A percentile compares a stretch with the other conserved stretches of the same genome.
These are phyloP conservation scores for Trachelus stipa DNA, from an alignment of 2,888 invertebrate genomes.

Conservation along the genomic window DNA sequence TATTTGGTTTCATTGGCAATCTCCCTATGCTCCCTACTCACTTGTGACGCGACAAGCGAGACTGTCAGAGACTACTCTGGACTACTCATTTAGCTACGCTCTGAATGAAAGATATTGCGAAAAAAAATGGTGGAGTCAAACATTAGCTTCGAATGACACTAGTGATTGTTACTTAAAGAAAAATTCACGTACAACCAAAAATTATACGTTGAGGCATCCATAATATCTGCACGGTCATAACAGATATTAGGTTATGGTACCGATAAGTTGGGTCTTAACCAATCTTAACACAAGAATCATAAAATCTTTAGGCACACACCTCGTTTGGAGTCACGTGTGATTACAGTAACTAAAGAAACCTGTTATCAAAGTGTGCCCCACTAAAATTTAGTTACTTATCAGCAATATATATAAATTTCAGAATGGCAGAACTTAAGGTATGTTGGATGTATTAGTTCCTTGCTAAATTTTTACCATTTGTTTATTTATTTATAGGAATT, in stretches of 20 bases:
- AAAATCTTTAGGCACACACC: neutral
- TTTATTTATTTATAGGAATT: slow-evolving; percentile 70
- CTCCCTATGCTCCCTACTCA: too few relatives aligned
- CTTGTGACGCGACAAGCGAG: too few relatives aligned
- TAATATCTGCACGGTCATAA: neutral
- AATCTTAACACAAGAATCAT: neutral
- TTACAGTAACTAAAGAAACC: neutral
- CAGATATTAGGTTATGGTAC: neutral
- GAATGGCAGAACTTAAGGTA: neutral
- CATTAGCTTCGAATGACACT: neutral
- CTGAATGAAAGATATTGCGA: neutral
- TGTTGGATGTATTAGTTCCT: neutral
- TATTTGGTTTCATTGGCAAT: too few relatives aligned
- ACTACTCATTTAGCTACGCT: neutral
- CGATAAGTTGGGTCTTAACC: neutral
- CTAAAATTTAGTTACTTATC: neutral
- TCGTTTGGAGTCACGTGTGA: neutral
- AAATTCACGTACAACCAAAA: too few relatives aligned
- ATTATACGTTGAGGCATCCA: neutral
- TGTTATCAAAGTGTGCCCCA: neutral
- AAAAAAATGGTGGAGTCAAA: neutral
- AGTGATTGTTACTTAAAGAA: neutral
- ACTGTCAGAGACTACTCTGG: too few relatives aligned
- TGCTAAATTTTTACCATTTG: slow-evolving; percentile 5
- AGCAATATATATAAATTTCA: neutral